These are phyloP conservation scores for Neodontobutis hainanensis DNA, from an alignment of 2,113 vertebrate genomes.

Conservation along the genomic window DNA sequence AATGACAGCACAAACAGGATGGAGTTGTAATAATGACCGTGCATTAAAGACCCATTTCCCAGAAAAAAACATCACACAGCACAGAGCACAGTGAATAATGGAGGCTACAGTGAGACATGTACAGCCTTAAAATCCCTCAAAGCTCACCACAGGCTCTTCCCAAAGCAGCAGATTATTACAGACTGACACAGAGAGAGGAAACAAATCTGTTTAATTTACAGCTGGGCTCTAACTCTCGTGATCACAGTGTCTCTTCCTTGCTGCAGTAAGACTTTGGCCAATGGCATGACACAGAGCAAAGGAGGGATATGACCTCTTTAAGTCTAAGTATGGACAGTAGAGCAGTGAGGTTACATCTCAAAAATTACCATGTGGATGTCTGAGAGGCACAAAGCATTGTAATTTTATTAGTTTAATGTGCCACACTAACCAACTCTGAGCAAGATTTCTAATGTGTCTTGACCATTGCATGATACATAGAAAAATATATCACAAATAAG, in stretches of 20 bases:
- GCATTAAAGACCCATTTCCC: constrained; percentile 50
- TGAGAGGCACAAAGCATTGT: background rate
- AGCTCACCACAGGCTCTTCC: constrained; percentile 49
- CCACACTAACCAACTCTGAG: too few species aligned
- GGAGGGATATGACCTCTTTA: too few species aligned
- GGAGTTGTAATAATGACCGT: constrained; percentile 37
- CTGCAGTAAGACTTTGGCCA: constrained; percentile 4
- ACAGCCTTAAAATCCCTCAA: constrained; percentile 64
- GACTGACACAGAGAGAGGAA: constrained; percentile 38
- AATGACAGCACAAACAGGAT: constrained; percentile 26
- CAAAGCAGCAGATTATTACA: constrained; percentile 61
- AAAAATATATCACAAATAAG: too few species aligned
- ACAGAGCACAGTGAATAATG: constrained; percentile 55
- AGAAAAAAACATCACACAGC: constrained; percentile 27
- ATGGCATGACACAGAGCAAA: constrained; percentile 2
- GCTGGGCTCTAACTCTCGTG: background rate
- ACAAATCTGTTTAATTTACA: constrained; percentile 61
- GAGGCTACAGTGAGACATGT: constrained; percentile 35
- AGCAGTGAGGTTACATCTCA: too few species aligned
- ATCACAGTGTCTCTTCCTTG: constrained; percentile 8
- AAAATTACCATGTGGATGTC: constrained; percentile 6
- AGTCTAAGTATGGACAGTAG: too few species aligned
- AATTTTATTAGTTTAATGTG: too few species aligned
- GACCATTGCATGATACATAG: too few species aligned
- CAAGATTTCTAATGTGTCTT: too few species aligned